phyloP scores from a whole-genome alignment of 2,113 vertebrate species.

The Perca schrenkii region DNA sequence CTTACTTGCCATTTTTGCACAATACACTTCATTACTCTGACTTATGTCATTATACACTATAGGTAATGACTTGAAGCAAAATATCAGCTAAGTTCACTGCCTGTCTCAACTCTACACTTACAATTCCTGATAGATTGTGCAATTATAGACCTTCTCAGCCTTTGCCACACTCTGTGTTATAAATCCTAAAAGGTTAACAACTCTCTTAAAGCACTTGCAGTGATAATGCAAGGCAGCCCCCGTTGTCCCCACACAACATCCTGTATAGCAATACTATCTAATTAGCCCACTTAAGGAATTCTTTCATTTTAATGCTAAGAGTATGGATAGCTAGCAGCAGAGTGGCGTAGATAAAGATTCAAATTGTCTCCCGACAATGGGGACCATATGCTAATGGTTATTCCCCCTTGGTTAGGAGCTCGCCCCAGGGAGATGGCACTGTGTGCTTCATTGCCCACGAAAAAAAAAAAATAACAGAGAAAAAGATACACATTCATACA shows the following conservation, averaged over 20 bases:
- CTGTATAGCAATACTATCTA: constrained; percentile 71
- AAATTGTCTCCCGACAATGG: constrained; percentile 85
- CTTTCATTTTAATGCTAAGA: constrained; percentile 81
- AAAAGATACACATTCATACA: constrained; percentile 65
- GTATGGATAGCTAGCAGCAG: constrained; percentile 81
- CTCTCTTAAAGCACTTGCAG: constrained; percentile 69
- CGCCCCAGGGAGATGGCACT: constrained; percentile 73
- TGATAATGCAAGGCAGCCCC: constrained; percentile 69
- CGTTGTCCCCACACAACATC: constrained; percentile 63
- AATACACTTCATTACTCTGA: constrained; percentile 16
- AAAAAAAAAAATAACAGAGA: constrained; percentile 36
- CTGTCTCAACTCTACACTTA: constrained; percentile 41
- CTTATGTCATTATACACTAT: constrained; percentile 9
- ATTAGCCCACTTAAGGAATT: constrained; percentile 83
- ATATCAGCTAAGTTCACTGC: constrained; percentile 28
- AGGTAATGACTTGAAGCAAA: constrained; percentile 24
- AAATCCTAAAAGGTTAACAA: constrained; percentile 82
- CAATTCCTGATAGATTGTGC: constrained; percentile 72
- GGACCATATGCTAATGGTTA: constrained; percentile 84
- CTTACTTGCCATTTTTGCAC: constrained; percentile 10
- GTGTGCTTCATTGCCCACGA: constrained; percentile 62
- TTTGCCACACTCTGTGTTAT: constrained; percentile 56
- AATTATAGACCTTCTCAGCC: constrained; percentile 71
- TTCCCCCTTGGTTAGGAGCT: constrained; percentile 75
- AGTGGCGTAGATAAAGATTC: constrained; percentile 81